Base-by-base conservation (phyloP, 2,113 vertebrate genomes). In the Menidia beryllina region DNA sequence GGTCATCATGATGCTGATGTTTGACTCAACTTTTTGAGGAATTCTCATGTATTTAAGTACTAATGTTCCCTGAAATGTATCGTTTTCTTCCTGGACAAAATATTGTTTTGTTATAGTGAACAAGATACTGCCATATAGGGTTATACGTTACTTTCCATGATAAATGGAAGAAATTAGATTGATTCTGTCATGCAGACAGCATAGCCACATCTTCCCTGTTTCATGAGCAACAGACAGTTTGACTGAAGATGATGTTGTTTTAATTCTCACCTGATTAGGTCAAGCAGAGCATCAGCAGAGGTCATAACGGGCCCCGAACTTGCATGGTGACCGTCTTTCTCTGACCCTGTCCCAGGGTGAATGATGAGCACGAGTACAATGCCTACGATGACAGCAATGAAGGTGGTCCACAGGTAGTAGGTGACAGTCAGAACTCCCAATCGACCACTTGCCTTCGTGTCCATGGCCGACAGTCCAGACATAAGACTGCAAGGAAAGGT, bases 321-420 rank as follows among this genome's bases (percentile, higher is more conserved):
- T 0, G 90, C 15, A 34, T 91, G 90, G 67, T 90, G 86, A 12
- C 89, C 20, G 0, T 96, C 95, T 78, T 94, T 94, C 64, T 96
- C 94, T 0, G 94, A 92, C 2, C 94, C 95, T 0, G 85, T 89
- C 0, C 96, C 96, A 0, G 96, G 96, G 63, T 96, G 95, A 72
- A 97, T 93, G 85, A 91, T 91, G 65, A 95, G 75, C 54, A 96
- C 96, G 0, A 97, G 84, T 24, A 95, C 63, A 54, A 97, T 96
- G 19, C 96, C 95, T 0, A 95, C 87, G 0, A 95, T 94, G 68
- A 97, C 96, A 0, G 96, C 96, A 55, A 96, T 87, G 88, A 97
- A 96, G 25, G 96, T 97, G 2, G 96, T 97, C 95, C 95, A 96
- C 23, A 96, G 92, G 83, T 97, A 97, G 82, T 97, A 97, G 26